Conservation (phyloP, 1,140 invertebrate species). For the Patella vulgata region DNA sequence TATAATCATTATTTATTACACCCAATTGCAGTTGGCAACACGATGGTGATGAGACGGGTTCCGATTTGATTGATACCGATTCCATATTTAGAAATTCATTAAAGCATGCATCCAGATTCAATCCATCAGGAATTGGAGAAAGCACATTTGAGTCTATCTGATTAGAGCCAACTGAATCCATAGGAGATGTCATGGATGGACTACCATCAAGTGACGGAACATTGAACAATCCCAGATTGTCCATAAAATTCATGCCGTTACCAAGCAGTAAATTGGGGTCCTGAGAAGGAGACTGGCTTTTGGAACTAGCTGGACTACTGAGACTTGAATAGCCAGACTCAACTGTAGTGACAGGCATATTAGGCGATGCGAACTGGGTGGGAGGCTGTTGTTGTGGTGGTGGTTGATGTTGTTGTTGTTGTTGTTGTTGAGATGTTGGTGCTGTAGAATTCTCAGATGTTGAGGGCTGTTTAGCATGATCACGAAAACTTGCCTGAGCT, state of each 20-base stretch:
- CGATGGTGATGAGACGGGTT: not conserved
- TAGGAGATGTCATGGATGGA: no score
- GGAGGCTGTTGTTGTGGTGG: not conserved
- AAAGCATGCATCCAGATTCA: not conserved
- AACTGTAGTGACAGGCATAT: not conserved
- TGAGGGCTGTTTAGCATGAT: conserved; percentile 39
- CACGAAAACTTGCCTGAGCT: conserved; percentile 57
- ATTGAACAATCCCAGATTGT: no score
- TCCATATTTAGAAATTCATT: conserved; percentile 2
- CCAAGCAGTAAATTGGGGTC: not conserved
- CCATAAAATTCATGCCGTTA: not conserved
- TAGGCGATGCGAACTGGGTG: not conserved
- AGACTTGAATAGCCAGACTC: conserved; percentile 46
- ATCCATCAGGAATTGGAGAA: not conserved
- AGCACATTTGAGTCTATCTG: no score
- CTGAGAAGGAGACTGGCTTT: conserved; percentile 39
- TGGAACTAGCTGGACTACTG: conserved; percentile 41
- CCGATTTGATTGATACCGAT: not conserved
- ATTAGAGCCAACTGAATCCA: no score
- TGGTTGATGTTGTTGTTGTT: not conserved
- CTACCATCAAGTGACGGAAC: no score
- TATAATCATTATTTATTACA: no score
- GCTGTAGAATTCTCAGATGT: conserved; percentile 11
- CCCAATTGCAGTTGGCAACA: not conserved
- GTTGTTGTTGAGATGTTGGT: conserved; percentile 19